Base-by-base conservation (phyloP, 1,140 invertebrate genomes). In the Trissolcus basalis region DNA sequence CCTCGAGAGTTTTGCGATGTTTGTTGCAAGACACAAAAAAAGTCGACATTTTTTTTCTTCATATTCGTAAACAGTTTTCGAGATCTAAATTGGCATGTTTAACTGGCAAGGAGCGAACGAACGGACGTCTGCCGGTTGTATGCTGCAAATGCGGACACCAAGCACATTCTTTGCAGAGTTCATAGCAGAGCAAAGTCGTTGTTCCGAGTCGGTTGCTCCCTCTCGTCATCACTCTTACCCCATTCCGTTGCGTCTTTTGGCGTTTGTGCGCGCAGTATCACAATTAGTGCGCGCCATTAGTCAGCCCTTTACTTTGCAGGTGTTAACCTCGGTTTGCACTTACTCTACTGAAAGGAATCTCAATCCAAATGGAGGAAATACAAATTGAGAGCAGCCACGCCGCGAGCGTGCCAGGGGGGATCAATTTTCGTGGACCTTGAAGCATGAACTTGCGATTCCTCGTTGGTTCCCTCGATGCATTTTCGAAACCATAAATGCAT, bases 271-370 rank as follows among this genome's bases (percentile, higher is more conserved):
- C 59, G 45, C 53, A 33, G 12, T 56, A 54, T 72, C 51, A 67
- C 76, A 81, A 81, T 81, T 81, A 81, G 78, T 75, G 71, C 78
- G 68, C 71, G 61, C 77, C 78, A 81, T 81, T 81, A 81, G 80
- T 79, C 80, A 71, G 60, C 73, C 74, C 73, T 78, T 79, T 74
- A 36, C 68, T 55, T 76, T 35, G 64, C 69, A 76, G 65, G 72
- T 76, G 60, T 64, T 47, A 76, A 76, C 72, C 65, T 76, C 64
- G 49, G 65, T 76, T 76, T 69, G 54, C 65, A 76, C 65, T 76
- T 69, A 69, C 54, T 65, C 43, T 65, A 59, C 72, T 69, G 54
- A 76, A 69, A 76, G 64, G 72, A 64, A 47, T 69, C 60, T 58
- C 64, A 69, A 75, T 69, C 48, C 68, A 44, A 71, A 61, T 58